Base-by-base conservation (phyloP, 2,113 vertebrate genomes). In the Hippocampus guttulatus region DNA sequence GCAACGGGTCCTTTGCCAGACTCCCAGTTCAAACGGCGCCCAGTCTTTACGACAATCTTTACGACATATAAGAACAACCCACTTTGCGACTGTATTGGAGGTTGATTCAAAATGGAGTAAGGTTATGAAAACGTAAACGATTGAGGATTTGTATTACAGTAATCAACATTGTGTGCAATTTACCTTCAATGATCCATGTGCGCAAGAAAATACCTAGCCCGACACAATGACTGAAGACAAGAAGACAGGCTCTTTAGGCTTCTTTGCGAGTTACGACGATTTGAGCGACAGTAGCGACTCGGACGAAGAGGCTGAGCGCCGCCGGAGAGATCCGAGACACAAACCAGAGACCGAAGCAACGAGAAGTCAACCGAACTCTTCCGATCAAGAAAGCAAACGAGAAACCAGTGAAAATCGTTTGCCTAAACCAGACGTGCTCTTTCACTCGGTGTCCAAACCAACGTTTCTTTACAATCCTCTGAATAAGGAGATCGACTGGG, bases 401-500 rank as follows among this genome's bases (percentile, higher is more conserved):
- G 70, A 54, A 20, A 83, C 85, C 51, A 71, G 73, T 14, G 74
- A 87, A 69, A 83, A 81, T 75, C 75, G 91, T 82, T 63, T 94
- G 66, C 95, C 95, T 8, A 92, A 85, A 71, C 96, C 95, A 0
- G 95, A 97, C 60, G 95, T 96, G 55, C 93, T 97, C 20, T 97
- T 98, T 87, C 86, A 91, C 30, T 93, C 93, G n/a, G 95, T 97
- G 73, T 91, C 92, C 65, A 95, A 93, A 45, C 96, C 96, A 0
- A 83, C 96, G 8, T 98, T 98, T 47, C 93, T 98, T 40, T 95
- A 95, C 71, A 96, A 96, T 64, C 96, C 96, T 0, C 90, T 95
- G 33, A 95, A 95, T 75, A 95, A 95, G 76, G 88, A 94, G 86
- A 97, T 98, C 64, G 95, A 98, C 89, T 98, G 96, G 96, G 95